Percentiles rank a stretch among this genome's conserved stretches.
Evolutionary conservation across 1,140 invertebrate genomes (phyloP).

Genomic region (Drosophila navojoa): DNA sequence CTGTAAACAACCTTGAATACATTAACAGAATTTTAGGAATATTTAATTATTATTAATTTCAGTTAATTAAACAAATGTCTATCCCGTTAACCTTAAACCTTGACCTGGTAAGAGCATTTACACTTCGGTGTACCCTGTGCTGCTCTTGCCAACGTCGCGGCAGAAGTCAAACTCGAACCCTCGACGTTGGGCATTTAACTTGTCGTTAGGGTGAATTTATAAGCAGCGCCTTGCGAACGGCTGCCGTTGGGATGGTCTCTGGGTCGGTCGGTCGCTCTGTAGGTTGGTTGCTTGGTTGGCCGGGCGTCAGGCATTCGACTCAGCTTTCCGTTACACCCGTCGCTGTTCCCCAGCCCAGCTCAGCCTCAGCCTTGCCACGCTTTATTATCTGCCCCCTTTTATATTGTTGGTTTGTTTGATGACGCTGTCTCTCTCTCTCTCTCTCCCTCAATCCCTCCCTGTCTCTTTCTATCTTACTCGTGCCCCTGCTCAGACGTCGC

Average conservation of each 20-base stretch:
- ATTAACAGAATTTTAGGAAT: too few species aligned
- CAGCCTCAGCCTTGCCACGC: constrained; percentile 60
- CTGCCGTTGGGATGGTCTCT: constrained; percentile 16
- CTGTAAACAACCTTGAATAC: too few species aligned
- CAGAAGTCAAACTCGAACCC: constrained; percentile 39
- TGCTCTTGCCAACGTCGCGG: background rate
- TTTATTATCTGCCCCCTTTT: constrained; percentile 72
- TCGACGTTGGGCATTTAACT: constrained; percentile 67
- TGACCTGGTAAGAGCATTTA: constrained; percentile 1
- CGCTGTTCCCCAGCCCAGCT: constrained; percentile 5
- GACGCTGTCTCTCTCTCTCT: background rate
- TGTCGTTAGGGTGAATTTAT: constrained; percentile 80
- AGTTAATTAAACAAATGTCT: too few species aligned
- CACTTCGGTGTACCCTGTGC: background rate
- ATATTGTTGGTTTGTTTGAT: constrained; percentile 34
- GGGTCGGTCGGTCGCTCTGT: background rate
- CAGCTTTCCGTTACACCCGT: constrained; percentile 5
- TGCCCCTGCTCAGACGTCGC: constrained; percentile 11
- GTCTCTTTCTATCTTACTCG: background rate
- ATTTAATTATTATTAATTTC: too few species aligned
- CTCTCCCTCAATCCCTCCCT: background rate
- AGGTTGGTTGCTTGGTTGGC: background rate
- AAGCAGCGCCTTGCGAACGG: constrained; percentile 58
- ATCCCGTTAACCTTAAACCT: background rate
- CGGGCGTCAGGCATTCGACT: constrained; percentile 54